A percentile compares a stretch with the other conserved stretches of the same genome.
These are phyloP conservation scores for Psilopsiagon aurifrons DNA, from an alignment of 2,113 vertebrate species.

Conservation along the genomic window DNA sequence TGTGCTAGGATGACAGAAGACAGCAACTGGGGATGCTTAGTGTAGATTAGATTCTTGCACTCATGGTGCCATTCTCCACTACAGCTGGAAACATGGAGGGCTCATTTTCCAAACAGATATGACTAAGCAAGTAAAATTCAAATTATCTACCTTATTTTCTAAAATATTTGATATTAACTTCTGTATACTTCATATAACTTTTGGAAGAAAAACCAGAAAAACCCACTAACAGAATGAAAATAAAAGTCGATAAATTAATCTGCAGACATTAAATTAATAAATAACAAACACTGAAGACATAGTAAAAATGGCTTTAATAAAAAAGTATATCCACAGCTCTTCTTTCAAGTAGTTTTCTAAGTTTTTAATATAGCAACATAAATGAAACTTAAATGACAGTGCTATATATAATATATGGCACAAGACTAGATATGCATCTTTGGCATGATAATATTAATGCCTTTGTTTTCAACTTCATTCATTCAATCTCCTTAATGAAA, in stretches of 20 bases:
- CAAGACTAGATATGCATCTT: not conserved
- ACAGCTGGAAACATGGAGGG: accelerated
- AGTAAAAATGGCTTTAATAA: constrained; percentile 4
- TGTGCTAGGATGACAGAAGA: not conserved
- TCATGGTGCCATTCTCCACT: not conserved
- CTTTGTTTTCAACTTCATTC: constrained; percentile 9
- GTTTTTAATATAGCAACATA: not conserved
- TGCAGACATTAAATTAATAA: not conserved
- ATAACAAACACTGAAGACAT: not conserved
- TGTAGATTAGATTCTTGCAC: not conserved
- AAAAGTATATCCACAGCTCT: not conserved
- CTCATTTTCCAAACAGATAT: not conserved
- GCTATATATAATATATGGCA: not conserved
- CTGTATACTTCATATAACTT: not conserved
- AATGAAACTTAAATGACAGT: constrained; percentile 16
- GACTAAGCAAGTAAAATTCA: not conserved
- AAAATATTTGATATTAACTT: not conserved
- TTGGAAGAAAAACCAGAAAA: not conserved
- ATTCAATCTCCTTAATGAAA: constrained; percentile 7
- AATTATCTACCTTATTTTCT: not conserved
- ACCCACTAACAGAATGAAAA: not conserved
- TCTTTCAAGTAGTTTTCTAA: constrained; percentile 11
- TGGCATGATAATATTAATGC: constrained; percentile 27
- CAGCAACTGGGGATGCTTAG: too few species aligned
- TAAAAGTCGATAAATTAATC: not conserved